These are phyloP conservation scores for Himantopus leucocephalus DNA, from an alignment of 2,113 vertebrate species.

Conservation along the genomic window DNA sequence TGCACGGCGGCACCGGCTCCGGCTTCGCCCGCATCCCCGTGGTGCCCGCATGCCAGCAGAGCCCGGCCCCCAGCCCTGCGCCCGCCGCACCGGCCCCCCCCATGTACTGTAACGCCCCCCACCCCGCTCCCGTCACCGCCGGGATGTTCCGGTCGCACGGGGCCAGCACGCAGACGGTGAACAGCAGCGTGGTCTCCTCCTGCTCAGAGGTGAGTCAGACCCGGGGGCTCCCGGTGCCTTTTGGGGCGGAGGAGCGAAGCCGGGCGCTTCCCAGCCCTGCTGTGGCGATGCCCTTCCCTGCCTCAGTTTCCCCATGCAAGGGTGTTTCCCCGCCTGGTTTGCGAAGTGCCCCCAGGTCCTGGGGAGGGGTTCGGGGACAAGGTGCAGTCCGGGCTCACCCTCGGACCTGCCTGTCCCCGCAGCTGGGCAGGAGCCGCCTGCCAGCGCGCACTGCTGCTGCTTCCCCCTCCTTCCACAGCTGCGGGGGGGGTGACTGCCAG, in stretches of 20 bases:
- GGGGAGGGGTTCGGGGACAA: neutral
- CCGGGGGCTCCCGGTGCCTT: rapidly evolving
- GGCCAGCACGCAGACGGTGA: constrained; percentile 59
- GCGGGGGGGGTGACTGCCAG: rapidly evolving
- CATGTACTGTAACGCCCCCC: constrained; percentile 78
- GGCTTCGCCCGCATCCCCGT: constrained; percentile 62
- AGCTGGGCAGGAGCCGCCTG: neutral
- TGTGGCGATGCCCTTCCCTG: rapidly evolving
- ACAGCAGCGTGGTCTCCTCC: constrained; percentile 75
- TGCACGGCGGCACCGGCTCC: constrained; percentile 23
- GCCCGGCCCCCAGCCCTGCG: constrained; percentile 53
- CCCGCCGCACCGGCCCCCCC: constrained; percentile 54
- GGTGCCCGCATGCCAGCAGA: constrained; percentile 64
- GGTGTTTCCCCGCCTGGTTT: neutral
- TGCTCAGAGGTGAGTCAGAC: constrained; percentile 84
- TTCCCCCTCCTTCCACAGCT: rapidly evolving
- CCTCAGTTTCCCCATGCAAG: rapidly evolving
- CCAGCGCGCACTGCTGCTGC: too few relatives aligned
- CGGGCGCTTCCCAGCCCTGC: rapidly evolving
- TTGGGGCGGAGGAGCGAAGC: neutral
- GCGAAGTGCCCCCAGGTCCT: neutral
- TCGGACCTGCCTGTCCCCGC: neutral
- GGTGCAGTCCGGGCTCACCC: neutral
- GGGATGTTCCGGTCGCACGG: constrained; percentile 86
- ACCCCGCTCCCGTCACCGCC: constrained; percentile 79